phyloP scores from a whole-genome alignment of 2,888 invertebrate genomes.

The Noctuana brunneofusca region DNA sequence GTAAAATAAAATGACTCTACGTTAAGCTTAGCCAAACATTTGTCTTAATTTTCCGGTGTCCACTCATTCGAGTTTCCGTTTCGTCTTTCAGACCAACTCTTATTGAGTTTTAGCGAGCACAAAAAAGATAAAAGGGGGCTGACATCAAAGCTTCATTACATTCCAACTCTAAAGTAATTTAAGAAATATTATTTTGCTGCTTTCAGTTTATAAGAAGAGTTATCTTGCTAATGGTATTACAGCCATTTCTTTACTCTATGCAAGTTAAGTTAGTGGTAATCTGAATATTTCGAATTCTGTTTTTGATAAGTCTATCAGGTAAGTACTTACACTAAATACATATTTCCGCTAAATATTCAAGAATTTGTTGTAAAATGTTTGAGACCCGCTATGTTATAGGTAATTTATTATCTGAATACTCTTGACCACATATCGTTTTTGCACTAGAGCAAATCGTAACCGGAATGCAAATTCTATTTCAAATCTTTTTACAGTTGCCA shows the following conservation, averaged over 20 bases:
- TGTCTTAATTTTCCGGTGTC: slow-evolving; percentile 9
- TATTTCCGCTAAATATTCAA: too few relatives aligned
- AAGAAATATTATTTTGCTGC: slow-evolving; percentile 2
- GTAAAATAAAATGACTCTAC: background rate
- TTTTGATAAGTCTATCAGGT: too few relatives aligned
- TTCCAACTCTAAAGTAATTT: slow-evolving; percentile 1
- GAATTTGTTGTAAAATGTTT: background rate
- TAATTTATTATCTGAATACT: background rate
- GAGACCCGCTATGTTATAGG: background rate
- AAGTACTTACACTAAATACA: too few relatives aligned
- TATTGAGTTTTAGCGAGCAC: slow-evolving; percentile 12
- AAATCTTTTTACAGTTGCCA: slow-evolving; percentile 21
- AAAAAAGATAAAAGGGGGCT: slow-evolving; percentile 13
- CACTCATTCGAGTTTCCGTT: slow-evolving; percentile 10
- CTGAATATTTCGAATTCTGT: too few relatives aligned
- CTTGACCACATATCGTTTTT: slow-evolving; percentile 1
- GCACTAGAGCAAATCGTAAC: background rate
- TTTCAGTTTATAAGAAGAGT: background rate
- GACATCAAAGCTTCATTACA: slow-evolving; percentile 15
- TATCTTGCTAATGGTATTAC: background rate
- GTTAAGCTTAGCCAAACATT: slow-evolving; percentile 10
- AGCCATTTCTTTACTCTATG: background rate
- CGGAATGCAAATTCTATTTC: slow-evolving; percentile 12
- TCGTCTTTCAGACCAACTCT: slow-evolving; percentile 8
- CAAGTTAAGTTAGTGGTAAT: too few relatives aligned